These are phyloP conservation scores for Bufo gargarizans DNA, from an alignment of 2,113 vertebrate genomes.

Conservation along the genomic window DNA sequence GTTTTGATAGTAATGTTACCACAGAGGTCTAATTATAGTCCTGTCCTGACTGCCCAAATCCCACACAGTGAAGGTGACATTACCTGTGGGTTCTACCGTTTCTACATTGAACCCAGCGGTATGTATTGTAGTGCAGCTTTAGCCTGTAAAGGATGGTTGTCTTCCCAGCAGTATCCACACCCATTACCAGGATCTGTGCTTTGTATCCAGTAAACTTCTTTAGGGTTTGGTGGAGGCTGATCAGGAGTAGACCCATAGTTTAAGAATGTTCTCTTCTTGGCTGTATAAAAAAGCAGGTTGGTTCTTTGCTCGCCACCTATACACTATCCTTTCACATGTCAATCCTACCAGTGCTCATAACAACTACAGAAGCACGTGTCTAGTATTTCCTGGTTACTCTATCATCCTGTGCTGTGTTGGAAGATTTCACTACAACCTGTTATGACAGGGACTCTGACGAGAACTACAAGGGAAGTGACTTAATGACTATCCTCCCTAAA, in stretches of 20 bases:
- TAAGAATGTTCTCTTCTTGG: not conserved
- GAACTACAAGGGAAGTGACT: constrained; percentile 19
- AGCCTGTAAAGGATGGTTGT: constrained; percentile 71
- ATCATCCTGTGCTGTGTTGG: constrained; percentile 29
- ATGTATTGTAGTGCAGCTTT: constrained; percentile 57
- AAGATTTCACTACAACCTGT: not conserved
- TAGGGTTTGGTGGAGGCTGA: constrained; percentile 40
- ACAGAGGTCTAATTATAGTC: constrained; percentile 49
- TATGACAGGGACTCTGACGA: constrained; percentile 3
- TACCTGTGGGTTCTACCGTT: constrained; percentile 48
- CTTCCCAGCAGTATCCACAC: constrained; percentile 69
- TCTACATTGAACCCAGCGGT: constrained; percentile 61
- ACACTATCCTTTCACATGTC: not conserved
- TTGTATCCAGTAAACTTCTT: constrained; percentile 42
- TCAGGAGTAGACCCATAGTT: constrained; percentile 56
- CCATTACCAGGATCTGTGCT: constrained; percentile 48
- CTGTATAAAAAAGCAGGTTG: not conserved
- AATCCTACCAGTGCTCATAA: not conserved
- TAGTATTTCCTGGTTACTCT: constrained; percentile 21
- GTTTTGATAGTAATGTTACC: constrained; percentile 55
- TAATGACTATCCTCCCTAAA: not conserved
- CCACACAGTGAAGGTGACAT: constrained; percentile 60
- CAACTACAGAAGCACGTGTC: not conserved
- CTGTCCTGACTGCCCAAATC: constrained; percentile 51
- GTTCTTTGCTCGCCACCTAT: not conserved